Base-by-base conservation (phyloP, 1,140 invertebrate genomes). In the Ips nitidus region DNA sequence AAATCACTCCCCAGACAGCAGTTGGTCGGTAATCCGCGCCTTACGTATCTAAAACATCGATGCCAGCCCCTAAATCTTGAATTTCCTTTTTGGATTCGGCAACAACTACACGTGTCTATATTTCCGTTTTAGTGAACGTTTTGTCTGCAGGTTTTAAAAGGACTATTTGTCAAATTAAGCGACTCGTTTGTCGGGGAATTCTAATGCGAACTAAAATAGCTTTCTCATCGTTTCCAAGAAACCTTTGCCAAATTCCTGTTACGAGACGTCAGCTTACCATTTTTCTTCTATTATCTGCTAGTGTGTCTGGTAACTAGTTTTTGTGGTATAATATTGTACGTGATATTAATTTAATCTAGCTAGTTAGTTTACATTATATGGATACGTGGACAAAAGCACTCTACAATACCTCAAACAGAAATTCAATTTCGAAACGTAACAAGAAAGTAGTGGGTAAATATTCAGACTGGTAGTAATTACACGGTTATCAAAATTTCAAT, bases 21-120 rank as follows among this genome's bases (percentile, higher is more conserved):
- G 71, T 73, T 70, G 71, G 60, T 70, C 69, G 69, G 63, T 73
- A 73, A 73, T 73, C 71, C 68, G 60, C 67, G 52, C 59, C 59
- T 64, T 68, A 50, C 57, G 59, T 56, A 66, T 43, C 64, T 68
- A 55, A 63, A 62, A 64, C 67, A 63, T 69, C 58, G 59, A 56
- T 8, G n/a, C 56, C 22, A 63, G 38, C 41, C 55, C 43, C 59
- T 63, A 69, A 69, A 69, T 69, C 67, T 69, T 57, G 59, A 43
- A 52, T 63, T 69, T 69, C 67, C 67, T 69, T 64, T 63, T 69
- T 64, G 67, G 60, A 57, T 63, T 63, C 45, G 3, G 42, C 4
- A 55, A 4, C 43, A 47, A 41, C 43, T 60, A 68, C 66, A 68
- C 67, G 67, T 69, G 67, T 69, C 61, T 69, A 66, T 66, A 45